Conservation (phyloP, 1,140 invertebrate genomes). For the Geopemphigus sp. region DNA sequence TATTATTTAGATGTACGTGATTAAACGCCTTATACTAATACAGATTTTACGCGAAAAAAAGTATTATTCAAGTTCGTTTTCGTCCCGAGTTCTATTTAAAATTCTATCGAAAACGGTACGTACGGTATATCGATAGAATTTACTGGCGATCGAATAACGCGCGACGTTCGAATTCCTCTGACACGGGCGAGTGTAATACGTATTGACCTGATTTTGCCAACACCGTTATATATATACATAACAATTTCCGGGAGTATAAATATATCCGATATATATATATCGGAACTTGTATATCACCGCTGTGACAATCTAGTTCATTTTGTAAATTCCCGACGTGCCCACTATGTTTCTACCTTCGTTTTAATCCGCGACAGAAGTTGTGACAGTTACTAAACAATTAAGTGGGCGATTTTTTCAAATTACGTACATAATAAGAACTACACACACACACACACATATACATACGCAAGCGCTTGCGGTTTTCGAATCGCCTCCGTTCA, state of each 20-base stretch:
- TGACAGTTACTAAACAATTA: background rate
- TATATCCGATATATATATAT: background rate
- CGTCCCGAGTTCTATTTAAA: too few species aligned
- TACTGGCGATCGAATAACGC: background rate
- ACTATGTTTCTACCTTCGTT: background rate
- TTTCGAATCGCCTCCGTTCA: conserved; percentile 20
- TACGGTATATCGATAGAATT: too few species aligned
- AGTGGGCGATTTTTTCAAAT: background rate
- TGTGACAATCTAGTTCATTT: background rate
- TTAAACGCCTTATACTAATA: too few species aligned
- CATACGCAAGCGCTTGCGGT: background rate
- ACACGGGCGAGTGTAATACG: background rate
- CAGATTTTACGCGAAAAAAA: too few species aligned
- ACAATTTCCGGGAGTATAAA: background rate
- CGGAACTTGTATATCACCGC: background rate
- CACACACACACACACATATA: background rate
- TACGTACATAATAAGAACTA: background rate
- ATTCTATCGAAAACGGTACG: too few species aligned
- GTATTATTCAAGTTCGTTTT: too few species aligned
- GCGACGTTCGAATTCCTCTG: background rate
- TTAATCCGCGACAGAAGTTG: background rate
- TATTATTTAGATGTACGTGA: too few species aligned
- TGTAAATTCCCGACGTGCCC: background rate
- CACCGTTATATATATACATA: background rate
- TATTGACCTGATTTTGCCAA: background rate